These are phyloP conservation scores for Oncorhynchus mykiss DNA, from an alignment of 2,113 vertebrate species.

Conservation along the genomic window DNA sequence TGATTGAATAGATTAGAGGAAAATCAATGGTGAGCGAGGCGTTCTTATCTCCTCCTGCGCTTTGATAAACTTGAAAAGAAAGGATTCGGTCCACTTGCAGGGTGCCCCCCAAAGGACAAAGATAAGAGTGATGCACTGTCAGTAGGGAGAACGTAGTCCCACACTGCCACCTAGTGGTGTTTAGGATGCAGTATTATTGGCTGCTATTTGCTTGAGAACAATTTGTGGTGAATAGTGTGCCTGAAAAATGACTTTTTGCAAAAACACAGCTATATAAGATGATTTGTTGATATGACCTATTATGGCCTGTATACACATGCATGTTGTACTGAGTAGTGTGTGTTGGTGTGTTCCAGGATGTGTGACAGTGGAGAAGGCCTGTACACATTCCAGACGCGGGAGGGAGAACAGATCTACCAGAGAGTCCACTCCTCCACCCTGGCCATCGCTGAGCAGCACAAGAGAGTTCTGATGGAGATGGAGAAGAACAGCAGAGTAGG, in stretches of 20 bases:
- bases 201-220: not conserved
- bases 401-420: constrained; percentile 96
- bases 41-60: constrained; percentile 46
- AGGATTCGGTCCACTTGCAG: constrained; percentile 46
- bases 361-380: constrained; percentile 94
- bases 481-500: constrained; percentile 92
- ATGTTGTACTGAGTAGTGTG: not conserved
- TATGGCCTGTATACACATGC: no score
- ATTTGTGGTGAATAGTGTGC: no score
- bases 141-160: not conserved
- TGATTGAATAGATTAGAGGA: constrained; percentile 59
- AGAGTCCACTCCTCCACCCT: constrained; percentile 91
- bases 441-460: constrained; percentile 94
- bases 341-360: constrained; percentile 74
- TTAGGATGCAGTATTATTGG: not conserved
- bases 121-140: constrained; percentile 15
- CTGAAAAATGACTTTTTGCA: no score
- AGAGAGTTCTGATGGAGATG: constrained; percentile 90
- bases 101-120: constrained; percentile 29
- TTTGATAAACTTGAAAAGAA: constrained; percentile 54
- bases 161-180: constrained; percentile 46
- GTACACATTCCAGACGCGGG: constrained; percentile 96
- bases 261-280: no score
- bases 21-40: constrained; percentile 45
- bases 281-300: no score